Conservation (phyloP, 2,797 vertebrate species). For the Mionectes olivaceus region DNA sequence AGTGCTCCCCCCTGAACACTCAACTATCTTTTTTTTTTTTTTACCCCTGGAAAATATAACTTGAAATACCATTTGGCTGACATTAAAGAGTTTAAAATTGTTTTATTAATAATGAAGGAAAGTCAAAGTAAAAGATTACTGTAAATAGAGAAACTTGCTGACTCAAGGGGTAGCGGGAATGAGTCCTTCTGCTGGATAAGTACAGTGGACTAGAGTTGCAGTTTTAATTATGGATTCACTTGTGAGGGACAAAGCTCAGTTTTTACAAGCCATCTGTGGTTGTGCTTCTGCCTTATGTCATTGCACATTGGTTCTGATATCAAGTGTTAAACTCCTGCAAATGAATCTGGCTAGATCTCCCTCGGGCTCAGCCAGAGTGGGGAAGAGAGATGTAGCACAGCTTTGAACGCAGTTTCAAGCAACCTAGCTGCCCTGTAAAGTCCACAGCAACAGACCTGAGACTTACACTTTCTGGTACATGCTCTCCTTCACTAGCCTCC, state of each 20-base stretch:
- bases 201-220: conserved; percentile 4
- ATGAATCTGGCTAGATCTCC: conserved; percentile 17
- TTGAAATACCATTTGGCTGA: conserved; percentile 45
- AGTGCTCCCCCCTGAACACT: conserved; percentile 20
- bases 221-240: conserved; percentile 54
- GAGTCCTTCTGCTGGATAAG: conserved; percentile 41
- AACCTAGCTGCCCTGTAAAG: not conserved
- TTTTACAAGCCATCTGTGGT: conserved; percentile 45
- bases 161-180: not conserved
- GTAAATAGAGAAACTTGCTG: conserved; percentile 44
- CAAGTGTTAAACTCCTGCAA: conserved; percentile 27
- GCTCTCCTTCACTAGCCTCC: not conserved
- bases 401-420: not conserved
- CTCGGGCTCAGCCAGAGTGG: not conserved
- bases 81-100: conserved; percentile 37
- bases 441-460: not conserved
- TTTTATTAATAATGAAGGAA: conserved; percentile 50
- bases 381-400: accelerated
- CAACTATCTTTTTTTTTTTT: not conserved
- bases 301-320: conserved; percentile 37
- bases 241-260: not conserved
- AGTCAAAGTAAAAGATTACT: conserved; percentile 40
- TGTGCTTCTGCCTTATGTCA: conserved; percentile 60
- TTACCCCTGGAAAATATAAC: conserved; percentile 15
- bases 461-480: accelerated